Evolutionary conservation across 2,797 vertebrate genomes (phyloP), one percentile per base, ranked within the genome.

Genomic region (Enteromius trimaculatus): DNA sequence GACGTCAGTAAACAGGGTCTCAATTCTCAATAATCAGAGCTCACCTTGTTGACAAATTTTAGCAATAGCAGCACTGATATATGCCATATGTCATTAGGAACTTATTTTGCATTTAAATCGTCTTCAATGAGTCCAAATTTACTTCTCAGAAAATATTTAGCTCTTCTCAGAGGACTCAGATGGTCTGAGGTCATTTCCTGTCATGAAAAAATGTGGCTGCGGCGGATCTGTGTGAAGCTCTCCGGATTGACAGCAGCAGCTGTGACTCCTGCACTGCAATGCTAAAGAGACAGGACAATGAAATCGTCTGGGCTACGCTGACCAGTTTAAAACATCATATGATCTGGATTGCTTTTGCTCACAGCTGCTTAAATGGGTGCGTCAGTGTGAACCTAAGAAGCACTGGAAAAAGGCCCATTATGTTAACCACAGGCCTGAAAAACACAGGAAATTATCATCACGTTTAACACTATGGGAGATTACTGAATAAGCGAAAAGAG

Each of bases 151-250:
- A 29, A 14, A 71, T 51, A 13, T 17, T 31, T 53, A 66, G 71
- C 34, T 37, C 70, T 65, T 64, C 74, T 78, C 19, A 42, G 75
- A 80, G 44, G 66, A 82, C 66, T 76, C 9, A 74, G 55, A 68
- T 71, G 60, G 31, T 77, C 64, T 83, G 81, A 86, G 66, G 74
- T 83, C 77, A 85, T 81, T 71, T 89, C 86, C 83, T 83, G 58
- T 58, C 26, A n/a, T 72, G 42, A 85, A 64, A 39, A 76, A 79
- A 72, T 72, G 34, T 55, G 60, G 66, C 51, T 71, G 65, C 37
- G 42, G 37, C 83, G 58, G 64, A 60, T 66, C 34, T 55, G 75
- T 75, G 84, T 49, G 49, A 75, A 16, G 42, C 29, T 74, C 23
- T 37, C 34, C 34, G 84, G 83, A 86, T 23, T 79, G 87, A 86